Conservation (phyloP, 2,797 vertebrate species). For the Phalloptychus januarius region DNA sequence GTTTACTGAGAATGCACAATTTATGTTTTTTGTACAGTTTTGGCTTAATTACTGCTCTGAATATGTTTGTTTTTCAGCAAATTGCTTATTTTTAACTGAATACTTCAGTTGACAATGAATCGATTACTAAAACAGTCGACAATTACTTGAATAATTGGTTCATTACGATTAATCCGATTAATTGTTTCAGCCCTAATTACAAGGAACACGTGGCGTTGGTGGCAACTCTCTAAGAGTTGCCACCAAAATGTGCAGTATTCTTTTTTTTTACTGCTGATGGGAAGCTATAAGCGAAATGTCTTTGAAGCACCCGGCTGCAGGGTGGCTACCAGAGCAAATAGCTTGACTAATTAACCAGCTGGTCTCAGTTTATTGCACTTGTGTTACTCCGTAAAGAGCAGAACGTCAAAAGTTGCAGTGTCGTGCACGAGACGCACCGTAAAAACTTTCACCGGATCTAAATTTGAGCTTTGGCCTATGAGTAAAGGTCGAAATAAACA, state of each 20-base stretch:
- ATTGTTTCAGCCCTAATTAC: neutral
- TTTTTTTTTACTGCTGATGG: neutral
- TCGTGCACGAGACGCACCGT: no score
- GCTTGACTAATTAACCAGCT: constrained; percentile 3
- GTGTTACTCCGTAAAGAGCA: neutral
- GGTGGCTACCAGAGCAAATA: neutral
- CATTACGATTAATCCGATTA: no score
- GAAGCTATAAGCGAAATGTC: neutral
- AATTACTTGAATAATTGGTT: no score
- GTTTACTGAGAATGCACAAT: no score
- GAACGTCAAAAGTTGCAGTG: neutral
- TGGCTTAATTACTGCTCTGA: no score
- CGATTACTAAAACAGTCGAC: no score
- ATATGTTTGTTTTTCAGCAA: no score
- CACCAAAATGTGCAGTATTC: no score
- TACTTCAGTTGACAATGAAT: no score
- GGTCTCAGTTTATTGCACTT: neutral
- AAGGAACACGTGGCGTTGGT: neutral
- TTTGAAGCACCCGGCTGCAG: neutral
- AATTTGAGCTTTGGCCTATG: neutral
- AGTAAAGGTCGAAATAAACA: neutral
- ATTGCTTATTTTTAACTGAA: no score
- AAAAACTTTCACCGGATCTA: neutral
- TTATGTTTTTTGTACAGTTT: no score
- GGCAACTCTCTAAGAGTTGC: neutral